These are phyloP conservation scores for Timema podura DNA, from an alignment of 2,888 invertebrate genomes.

Conservation along the genomic window DNA sequence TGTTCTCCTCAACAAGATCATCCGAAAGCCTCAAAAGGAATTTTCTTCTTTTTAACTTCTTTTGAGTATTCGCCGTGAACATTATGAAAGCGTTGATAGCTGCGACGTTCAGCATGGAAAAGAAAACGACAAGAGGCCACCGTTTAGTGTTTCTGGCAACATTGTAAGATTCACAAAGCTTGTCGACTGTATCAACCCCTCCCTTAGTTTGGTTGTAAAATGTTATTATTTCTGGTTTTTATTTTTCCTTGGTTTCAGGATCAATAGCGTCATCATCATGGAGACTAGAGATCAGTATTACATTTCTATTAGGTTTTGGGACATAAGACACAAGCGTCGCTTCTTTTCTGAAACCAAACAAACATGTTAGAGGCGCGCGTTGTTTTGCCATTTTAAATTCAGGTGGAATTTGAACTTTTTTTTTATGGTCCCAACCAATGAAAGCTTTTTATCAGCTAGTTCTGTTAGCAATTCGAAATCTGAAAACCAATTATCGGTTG, in stretches of 20 bases:
- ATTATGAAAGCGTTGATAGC: slow-evolving; percentile 28
- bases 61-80: slow-evolving; percentile 14
- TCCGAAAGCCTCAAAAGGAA: no score
- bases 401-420: background rate
- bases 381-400: background rate
- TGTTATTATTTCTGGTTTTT: no score
- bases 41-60: no score
- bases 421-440: background rate
- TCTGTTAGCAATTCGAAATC: background rate
- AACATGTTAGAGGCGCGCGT: no score
- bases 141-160: slow-evolving; percentile 26
- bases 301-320: no score
- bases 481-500: background rate
- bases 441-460: background rate
- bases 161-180: background rate
- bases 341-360: no score
- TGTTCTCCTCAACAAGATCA: no score
- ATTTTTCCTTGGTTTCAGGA: no score
- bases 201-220: background rate
- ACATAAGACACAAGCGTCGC: no score
- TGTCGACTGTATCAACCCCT: background rate
- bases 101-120: slow-evolving; percentile 29
- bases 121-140: slow-evolving; percentile 32
- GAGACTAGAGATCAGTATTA: no score
- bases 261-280: no score